Base-by-base conservation (phyloP, 37 sponge, comb jelly and placozoan genomes). In the Agelas oroides region DNA sequence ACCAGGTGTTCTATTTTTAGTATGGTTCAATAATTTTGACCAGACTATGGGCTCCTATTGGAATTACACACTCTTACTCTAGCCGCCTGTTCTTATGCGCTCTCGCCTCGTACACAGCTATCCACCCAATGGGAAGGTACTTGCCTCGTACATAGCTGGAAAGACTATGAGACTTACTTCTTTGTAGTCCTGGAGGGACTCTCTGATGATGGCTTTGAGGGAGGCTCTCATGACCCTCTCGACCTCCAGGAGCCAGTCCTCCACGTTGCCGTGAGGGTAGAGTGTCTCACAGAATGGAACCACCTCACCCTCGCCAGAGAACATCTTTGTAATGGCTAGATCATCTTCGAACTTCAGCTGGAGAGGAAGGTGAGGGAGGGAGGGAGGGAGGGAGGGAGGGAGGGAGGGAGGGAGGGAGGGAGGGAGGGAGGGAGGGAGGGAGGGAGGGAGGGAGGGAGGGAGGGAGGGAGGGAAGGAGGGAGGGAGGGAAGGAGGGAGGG, bases 211-310 rank as follows among this genome's bases (percentile, higher is more conserved):
- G n/a, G 86, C 58, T 67, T 93, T 92, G 70, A 99, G 77, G 37
- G 91, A 89, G 66, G 39, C 71, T 38, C 89, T 82, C 99, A 99
- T 99, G 66, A 97, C 92, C 37, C 91, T 77, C 92, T 99, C 97
- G 60, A 99, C 99, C 69, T 96, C 90, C 71, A 96, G 78, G 59
- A 99, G 84, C 99, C 99, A 99, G 84, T 95, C 89, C 91, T 99
- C 99, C 75, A 99, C 99, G 78, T 95, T 99, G 32, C 99, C 99
- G 40, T 36, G 93, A 13, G 99, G 99, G 76, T 97, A 96, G 23
- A 99, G 84, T 37, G 80, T 78, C 76, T 96, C 94, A 54, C 81
- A 90, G 90, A 99, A 97, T 30, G 95, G 96, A 28, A 99, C 99
- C 64, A 60, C 81, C 62, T 99, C 99, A 32, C 97, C 97, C 28